Conservation (phyloP, 2,888 invertebrate species). For the Hirtodrosophila histrioides region DNA sequence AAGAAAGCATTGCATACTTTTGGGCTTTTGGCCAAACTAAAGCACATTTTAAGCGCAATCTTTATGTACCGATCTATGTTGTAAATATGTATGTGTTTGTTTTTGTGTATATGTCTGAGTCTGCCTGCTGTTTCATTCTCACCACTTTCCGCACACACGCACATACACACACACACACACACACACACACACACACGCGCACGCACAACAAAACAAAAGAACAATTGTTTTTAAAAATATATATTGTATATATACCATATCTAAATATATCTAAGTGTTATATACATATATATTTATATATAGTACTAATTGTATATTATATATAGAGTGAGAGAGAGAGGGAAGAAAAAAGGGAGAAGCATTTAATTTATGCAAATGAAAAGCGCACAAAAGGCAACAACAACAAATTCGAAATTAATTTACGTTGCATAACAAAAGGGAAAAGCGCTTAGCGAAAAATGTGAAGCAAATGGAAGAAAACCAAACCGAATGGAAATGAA, state of each 20-base stretch:
- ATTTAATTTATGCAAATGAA: constrained; percentile 68
- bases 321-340: neutral
- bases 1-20: constrained; percentile 39
- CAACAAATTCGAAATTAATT: constrained; percentile 70
- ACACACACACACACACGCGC: constrained; percentile 23
- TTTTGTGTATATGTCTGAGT: constrained; percentile 24
- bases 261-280: constrained; percentile 1
- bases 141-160: constrained; percentile 46
- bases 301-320: constrained; percentile 30
- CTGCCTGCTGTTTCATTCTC: constrained; percentile 45
- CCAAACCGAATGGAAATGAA: constrained; percentile 42
- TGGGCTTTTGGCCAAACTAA: constrained; percentile 18
- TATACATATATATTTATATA: constrained; percentile 19
- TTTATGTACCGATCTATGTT: constrained; percentile 31
- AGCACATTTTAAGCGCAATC: constrained; percentile 25
- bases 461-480: constrained; percentile 27
- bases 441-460: constrained; percentile 20
- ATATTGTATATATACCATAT: constrained; percentile 20
- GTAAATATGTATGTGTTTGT: constrained; percentile 22
- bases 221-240: constrained; percentile 6
- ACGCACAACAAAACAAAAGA: constrained; percentile 38
- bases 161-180: constrained; percentile 19
- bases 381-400: constrained; percentile 42
- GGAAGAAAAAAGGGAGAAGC: constrained; percentile 1
- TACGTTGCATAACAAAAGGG: constrained; percentile 60